Evolutionary conservation across 1,140 invertebrate genomes (phyloP), one percentile per base, ranked within the genome.

Genomic region (Olivierus martensii): DNA sequence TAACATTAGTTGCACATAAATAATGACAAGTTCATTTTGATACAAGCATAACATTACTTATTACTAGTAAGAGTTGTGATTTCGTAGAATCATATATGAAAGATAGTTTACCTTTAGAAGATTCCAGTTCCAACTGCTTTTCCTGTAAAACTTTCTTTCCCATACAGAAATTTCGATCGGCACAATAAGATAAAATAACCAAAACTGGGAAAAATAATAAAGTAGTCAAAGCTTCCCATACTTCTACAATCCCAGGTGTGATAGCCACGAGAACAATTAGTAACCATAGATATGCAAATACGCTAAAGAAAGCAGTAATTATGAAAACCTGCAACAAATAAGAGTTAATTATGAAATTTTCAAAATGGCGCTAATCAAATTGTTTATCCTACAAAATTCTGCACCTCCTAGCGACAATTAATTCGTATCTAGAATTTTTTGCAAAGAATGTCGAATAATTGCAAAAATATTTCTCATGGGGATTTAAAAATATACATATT

Each of bases 261-360:
- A 66, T 62, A 2, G 58, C 66, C 14, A 75, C 58, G 15, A 81
- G 64, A 39, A 80, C 73, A 10, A 80, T 58, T 22, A 78, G 65
- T 9, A 81, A 66, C 79, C 79, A 81, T n/a, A 80, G 61, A 65
- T 81, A 81, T 0, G 79, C 78, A 55, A 79, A 74, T 5, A 79
- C 59, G 45, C 71, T 72, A 64, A 77, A 80, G 39, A 74, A 62
- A 2, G 70, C 66, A 0, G 77, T 79, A 5, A 79, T 68, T 3
- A 67, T 65, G 60, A 80, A 80, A 41, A 80, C 78, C 67, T 72
- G 55, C 7, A 44, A 17, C 18, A 39, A 4, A 38, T 6, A 41
- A 48, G 18, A 49, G 37, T 50, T 2, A 46, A 12, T 28, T 17
- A 28, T 4, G 28, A 28, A 28, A 28, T 28, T 28, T 1, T 2